Evolutionary conservation across 2,888 invertebrate species (phyloP).

Genomic region (Caenorhabditis sp.): DNA sequence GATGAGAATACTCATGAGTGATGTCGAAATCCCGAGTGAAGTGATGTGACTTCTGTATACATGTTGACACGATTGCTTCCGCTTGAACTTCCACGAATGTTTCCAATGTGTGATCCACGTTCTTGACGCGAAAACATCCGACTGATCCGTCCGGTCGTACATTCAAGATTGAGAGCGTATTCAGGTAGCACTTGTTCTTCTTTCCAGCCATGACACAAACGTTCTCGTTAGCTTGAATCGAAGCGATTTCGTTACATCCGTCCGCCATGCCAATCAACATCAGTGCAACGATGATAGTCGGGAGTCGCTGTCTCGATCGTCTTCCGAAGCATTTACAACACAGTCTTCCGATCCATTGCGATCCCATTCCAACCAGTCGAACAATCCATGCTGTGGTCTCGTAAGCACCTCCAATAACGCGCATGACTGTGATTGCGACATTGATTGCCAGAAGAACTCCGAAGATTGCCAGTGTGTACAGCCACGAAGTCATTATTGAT

Average conservation of each 20-base stretch:
- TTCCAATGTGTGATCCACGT: background rate
- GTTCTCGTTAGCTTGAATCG: background rate
- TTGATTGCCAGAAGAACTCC: no score
- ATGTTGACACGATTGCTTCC: background rate
- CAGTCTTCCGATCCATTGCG: no score
- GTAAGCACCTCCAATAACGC: no score
- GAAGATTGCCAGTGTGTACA: no score
- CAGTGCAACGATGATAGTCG: background rate
- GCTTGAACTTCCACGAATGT: background rate
- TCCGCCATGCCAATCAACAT: background rate
- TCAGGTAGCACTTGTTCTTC: background rate
- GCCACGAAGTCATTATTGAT: no score
- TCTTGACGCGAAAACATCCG: background rate
- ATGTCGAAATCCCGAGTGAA: conserved; percentile 9
- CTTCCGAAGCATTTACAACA: background rate
- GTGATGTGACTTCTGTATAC: background rate
- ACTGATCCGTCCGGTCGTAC: conserved; percentile 1
- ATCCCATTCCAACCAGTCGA: no score
- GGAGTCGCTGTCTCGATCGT: background rate
- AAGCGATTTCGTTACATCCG: background rate
- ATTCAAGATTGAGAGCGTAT: background rate
- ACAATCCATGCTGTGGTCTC: no score
- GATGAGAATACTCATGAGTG: background rate
- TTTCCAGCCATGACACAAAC: background rate
- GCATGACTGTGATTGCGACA: no score